Conservation (phyloP, 2,113 vertebrate species). For the Sturnus vulgaris region DNA sequence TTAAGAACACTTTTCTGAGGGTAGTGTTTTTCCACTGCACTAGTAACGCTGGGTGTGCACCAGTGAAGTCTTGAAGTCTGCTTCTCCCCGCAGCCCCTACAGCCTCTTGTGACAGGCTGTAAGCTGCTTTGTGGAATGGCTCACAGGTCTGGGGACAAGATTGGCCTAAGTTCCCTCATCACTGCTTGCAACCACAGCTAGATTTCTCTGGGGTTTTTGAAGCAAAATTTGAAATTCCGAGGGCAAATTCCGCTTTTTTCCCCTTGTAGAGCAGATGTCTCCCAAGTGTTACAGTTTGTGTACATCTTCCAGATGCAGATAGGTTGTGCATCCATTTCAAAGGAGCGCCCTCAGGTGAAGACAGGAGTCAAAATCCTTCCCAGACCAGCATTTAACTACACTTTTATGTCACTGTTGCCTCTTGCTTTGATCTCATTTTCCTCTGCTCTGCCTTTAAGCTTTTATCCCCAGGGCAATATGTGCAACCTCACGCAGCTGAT, state of each 20-base stretch:
- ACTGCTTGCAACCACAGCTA: neutral
- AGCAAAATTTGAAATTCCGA: neutral
- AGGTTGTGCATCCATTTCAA: neutral
- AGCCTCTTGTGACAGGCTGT: neutral
- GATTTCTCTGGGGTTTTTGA: neutral
- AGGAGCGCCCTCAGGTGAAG: neutral
- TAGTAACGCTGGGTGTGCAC: neutral
- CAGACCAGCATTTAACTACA: neutral
- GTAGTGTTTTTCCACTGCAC: neutral
- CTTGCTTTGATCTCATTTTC: neutral
- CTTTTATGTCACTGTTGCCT: neutral
- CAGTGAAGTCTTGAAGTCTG: neutral
- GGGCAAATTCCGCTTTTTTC: neutral
- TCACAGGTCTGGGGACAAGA: neutral
- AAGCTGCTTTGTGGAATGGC: neutral
- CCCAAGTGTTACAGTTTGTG: neutral
- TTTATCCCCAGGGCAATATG: neutral
- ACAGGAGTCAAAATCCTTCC: neutral
- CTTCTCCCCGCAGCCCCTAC: neutral
- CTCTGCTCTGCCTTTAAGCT: neutral
- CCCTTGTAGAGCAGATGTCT: neutral
- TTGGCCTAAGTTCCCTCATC: neutral
- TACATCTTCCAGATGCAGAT: neutral
- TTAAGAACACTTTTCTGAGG: neutral
- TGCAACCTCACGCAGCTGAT: neutral